phyloP scores from a whole-genome alignment of 2,113 vertebrate species.

The Percopsis transmontana region DNA sequence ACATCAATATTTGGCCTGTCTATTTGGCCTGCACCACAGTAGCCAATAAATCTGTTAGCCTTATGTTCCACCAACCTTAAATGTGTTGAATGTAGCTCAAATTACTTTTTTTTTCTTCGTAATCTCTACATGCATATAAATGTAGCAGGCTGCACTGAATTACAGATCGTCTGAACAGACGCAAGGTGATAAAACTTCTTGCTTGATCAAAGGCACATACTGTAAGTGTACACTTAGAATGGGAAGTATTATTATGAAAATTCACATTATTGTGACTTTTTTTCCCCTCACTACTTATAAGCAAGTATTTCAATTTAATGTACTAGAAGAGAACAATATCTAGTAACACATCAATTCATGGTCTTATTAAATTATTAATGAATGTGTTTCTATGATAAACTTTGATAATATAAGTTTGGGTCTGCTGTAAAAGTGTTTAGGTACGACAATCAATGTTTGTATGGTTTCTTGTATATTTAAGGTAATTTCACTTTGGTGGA shows the following conservation, averaged over 20 bases:
- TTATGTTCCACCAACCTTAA: slow-evolving; percentile 26
- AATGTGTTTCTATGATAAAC: slow-evolving; percentile 52
- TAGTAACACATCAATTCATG: slow-evolving; percentile 61
- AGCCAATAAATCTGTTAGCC: slow-evolving; percentile 20
- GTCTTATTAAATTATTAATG: slow-evolving; percentile 61
- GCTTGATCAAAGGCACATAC: not conserved
- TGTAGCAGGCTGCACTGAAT: slow-evolving; percentile 60
- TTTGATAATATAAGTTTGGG: slow-evolving; percentile 69
- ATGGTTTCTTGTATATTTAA: slow-evolving; percentile 60
- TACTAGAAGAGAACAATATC: slow-evolving; percentile 41
- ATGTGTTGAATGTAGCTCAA: slow-evolving; percentile 57
- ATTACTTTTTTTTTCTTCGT: slow-evolving; percentile 43
- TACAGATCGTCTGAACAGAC: slow-evolving; percentile 17
- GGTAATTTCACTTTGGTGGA: slow-evolving; percentile 50
- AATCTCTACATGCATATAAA: slow-evolving; percentile 57
- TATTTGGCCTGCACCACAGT: not conserved
- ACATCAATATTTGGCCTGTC: slow-evolving; percentile 18
- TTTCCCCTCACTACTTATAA: slow-evolving; percentile 51
- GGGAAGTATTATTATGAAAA: slow-evolving; percentile 36
- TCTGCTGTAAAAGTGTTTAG: slow-evolving; percentile 66
- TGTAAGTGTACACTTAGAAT: slow-evolving; percentile 24
- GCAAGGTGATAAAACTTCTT: slow-evolving; percentile 1
- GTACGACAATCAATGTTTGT: slow-evolving; percentile 68
- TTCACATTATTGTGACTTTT: slow-evolving; percentile 49
- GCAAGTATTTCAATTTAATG: slow-evolving; percentile 45